Evolutionary conservation across 2,113 vertebrate genomes (phyloP).

Genomic region (Bubalus kerabau): DNA sequence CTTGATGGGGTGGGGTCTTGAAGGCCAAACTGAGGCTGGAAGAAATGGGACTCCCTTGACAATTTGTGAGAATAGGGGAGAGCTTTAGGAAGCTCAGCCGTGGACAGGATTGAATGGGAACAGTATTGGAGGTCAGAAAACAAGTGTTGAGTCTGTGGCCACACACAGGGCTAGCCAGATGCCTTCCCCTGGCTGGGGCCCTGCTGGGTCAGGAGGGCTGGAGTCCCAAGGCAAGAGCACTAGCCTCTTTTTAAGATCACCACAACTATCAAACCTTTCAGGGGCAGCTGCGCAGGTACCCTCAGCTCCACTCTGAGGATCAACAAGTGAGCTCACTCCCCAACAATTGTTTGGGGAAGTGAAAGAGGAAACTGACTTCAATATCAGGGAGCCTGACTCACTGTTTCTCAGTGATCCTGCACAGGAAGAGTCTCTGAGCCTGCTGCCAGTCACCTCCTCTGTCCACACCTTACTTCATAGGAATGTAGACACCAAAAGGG

Average conservation of each 20-base stretch:
- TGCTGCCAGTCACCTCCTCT: conserved; percentile 7
- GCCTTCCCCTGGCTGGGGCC: not conserved
- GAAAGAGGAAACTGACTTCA: conserved; percentile 65
- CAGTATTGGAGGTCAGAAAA: not conserved
- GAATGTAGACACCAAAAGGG: conserved; percentile 36
- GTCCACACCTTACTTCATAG: conserved; percentile 26
- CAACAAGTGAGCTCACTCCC: not conserved
- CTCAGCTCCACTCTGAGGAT: not conserved
- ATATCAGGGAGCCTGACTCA: conserved; percentile 54
- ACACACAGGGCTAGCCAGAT: not conserved
- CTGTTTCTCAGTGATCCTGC: conserved; percentile 32
- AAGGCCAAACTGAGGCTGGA: not conserved
- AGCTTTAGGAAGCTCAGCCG: not conserved
- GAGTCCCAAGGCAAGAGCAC: not conserved
- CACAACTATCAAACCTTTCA: not conserved
- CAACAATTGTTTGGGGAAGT: conserved; percentile 60
- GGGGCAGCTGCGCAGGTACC: not conserved
- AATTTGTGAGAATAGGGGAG: not conserved
- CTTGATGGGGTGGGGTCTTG: not conserved
- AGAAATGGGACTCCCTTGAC: not conserved
- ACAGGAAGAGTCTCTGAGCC: conserved; percentile 15
- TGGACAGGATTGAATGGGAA: not conserved
- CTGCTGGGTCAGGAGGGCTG: not conserved
- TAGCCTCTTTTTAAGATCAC: not conserved
- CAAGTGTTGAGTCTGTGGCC: not conserved